Conservation (phyloP, 2,888 invertebrate genomes). For the Sympetrum striolatum region DNA sequence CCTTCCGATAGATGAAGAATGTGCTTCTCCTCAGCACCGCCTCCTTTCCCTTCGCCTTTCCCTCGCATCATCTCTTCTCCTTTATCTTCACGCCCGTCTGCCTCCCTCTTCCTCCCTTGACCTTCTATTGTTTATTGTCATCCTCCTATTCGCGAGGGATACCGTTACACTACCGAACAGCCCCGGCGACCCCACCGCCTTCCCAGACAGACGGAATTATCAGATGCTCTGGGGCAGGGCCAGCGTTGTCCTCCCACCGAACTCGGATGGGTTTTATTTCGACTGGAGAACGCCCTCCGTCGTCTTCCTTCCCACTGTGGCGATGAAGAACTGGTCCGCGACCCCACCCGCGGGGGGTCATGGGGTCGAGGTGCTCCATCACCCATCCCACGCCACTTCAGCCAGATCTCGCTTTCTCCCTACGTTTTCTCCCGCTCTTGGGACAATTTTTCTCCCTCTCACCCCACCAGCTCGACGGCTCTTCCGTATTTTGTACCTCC, state of each 20-base stretch:
- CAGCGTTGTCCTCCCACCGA: background rate
- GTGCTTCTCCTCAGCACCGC: too few species aligned
- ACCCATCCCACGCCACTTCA: background rate
- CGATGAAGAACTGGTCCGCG: constrained; percentile 38
- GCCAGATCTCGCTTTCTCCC: background rate
- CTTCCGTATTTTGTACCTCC: background rate
- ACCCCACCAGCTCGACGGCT: background rate
- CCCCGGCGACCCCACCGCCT: background rate
- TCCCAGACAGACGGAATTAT: background rate
- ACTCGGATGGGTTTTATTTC: background rate
- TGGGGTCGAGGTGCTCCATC: background rate
- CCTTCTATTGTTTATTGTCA: constrained; percentile 18
- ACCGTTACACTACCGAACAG: constrained; percentile 1
- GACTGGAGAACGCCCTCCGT: background rate
- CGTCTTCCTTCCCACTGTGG: background rate
- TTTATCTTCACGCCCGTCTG: constrained; percentile 22
- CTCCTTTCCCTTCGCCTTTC: background rate
- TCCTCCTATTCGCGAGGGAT: background rate
- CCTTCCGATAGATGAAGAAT: too few species aligned
- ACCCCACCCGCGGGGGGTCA: constrained; percentile 15
- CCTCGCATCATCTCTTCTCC: background rate
- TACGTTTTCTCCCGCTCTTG: background rate
- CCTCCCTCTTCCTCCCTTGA: background rate
- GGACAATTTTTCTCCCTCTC: background rate
- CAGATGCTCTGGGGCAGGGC: background rate